Base-by-base conservation (phyloP, 2,888 invertebrate genomes). In the Phanerotoma sp. region DNA sequence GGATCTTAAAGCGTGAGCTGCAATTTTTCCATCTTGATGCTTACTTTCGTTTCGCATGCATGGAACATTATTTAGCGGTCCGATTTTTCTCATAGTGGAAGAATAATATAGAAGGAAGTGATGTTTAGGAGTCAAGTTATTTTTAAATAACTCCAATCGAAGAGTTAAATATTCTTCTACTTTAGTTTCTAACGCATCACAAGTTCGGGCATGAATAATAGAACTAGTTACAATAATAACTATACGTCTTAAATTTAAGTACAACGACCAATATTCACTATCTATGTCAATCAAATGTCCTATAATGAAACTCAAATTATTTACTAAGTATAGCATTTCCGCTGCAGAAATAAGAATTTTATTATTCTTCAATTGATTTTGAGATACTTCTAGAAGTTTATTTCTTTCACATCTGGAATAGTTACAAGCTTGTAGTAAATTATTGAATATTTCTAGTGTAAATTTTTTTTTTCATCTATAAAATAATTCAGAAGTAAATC, bases 291-390 rank as follows among this genome's bases (percentile, higher is more conserved):
- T 41, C 33, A 40, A 53, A 32, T 40, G 21, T 4, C 41, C 41
- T n/a, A 47, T 47, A 5, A 53, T 41, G n/a, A 47, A 30, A 32
- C 10, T 11, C 4, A 47, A 20, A 32, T 53, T 38, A 20, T 40
- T 32, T 10, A 48, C 25, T n/a, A 44, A 33, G 18, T 10, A 35
- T 9, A 42, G 10, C 46, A 52, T 52, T 46, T 52, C 52, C 11
- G 52, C 25, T 3, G 46, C 52, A 9, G 20, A 18, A 18, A 46
- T 52, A 11, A 52, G 16, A 38, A 46, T 44, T n/a, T 7, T 16
- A 9, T 45, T 48, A 10, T 48, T 48, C 3, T 44, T 33, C 4
- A 53, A 9, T 13, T 47, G 47, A 20, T 4, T 10, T 10, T 15
- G 13, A 7, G 4, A 10, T 18, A 53, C 41, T 47, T 46, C 41